These are phyloP conservation scores for Poeciliopsis presidionis DNA, from an alignment of 2,797 vertebrate species.

Conservation along the genomic window DNA sequence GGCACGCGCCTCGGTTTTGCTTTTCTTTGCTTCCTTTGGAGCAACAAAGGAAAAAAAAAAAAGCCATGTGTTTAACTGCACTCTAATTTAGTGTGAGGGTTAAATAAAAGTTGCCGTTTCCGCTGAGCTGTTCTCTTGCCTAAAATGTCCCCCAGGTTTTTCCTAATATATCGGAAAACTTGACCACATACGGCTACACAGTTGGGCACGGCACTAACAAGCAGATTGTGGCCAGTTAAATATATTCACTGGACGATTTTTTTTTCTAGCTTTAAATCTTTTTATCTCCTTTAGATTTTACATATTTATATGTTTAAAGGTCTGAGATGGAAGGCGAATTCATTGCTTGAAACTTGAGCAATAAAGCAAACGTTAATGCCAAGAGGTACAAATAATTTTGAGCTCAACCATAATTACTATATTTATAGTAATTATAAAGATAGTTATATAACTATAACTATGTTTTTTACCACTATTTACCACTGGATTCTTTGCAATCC, in stretches of 20 bases:
- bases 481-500: not conserved
- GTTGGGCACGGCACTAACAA: slow-evolving; percentile 17
- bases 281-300: not conserved
- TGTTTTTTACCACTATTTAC: not conserved
- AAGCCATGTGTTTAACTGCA: slow-evolving; percentile 53
- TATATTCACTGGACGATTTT: not conserved
- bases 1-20: slow-evolving; percentile 64
- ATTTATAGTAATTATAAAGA: too few species aligned
- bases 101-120: slow-evolving; percentile 49
- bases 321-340: not conserved
- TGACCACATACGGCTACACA: slow-evolving; percentile 17
- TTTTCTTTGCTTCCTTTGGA: slow-evolving; percentile 63
- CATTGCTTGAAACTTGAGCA: not conserved
- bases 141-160: slow-evolving; percentile 29
- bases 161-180: slow-evolving; percentile 18
- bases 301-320: not conserved
- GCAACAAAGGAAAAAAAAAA: slow-evolving; percentile 47
- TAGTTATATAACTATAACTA: too few species aligned
- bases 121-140: slow-evolving; percentile 51
- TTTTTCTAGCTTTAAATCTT: not conserved
- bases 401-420: not conserved
- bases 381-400: not conserved
- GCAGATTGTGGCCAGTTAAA: slow-evolving; percentile 29
- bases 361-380: not conserved
- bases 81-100: slow-evolving; percentile 52